These are phyloP conservation scores for Gila orcuttii DNA, from an alignment of 2,113 vertebrate genomes.

Conservation along the genomic window DNA sequence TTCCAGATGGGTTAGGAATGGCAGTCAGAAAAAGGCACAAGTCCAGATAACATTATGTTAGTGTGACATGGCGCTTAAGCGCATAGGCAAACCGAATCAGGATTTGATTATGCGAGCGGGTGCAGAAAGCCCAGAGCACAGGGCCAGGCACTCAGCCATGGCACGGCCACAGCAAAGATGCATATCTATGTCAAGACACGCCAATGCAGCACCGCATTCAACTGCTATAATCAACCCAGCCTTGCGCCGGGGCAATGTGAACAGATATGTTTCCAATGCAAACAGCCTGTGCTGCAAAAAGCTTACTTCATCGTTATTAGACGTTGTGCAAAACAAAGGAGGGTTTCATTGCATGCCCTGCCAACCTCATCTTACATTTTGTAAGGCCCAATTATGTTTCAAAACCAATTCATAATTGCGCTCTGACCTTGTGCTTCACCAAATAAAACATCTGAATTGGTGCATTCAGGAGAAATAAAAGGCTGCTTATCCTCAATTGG, in stretches of 20 bases:
- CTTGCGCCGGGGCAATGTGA: slow-evolving; percentile 40
- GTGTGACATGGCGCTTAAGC: slow-evolving; percentile 51
- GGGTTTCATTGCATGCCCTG: slow-evolving; percentile 39
- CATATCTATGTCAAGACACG: slow-evolving; percentile 49
- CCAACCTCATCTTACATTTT: slow-evolving; percentile 29
- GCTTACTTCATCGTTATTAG: slow-evolving; percentile 42
- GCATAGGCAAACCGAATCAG: slow-evolving; percentile 39
- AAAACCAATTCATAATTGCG: slow-evolving; percentile 22
- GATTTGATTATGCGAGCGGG: slow-evolving; percentile 48
- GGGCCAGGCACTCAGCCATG: slow-evolving; percentile 46
- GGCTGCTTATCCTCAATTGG: slow-evolving; percentile 7
- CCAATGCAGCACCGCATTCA: slow-evolving; percentile 28
- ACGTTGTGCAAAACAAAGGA: slow-evolving; percentile 35
- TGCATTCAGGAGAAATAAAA: slow-evolving; percentile 9
- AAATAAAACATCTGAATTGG: slow-evolving; percentile 22
- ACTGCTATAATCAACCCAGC: slow-evolving; percentile 38
- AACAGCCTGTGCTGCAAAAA: slow-evolving; percentile 44
- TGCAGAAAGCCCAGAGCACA: slow-evolving; percentile 30
- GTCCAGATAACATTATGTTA: slow-evolving; percentile 49
- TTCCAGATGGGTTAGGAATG: slow-evolving; percentile 35
- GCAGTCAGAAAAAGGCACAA: slow-evolving; percentile 28
- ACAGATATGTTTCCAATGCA: slow-evolving; percentile 43
- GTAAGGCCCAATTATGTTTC: slow-evolving; percentile 24
- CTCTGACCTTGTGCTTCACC: slow-evolving; percentile 16
- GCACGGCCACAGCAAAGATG: slow-evolving; percentile 44